Evolutionary conservation across 2,797 vertebrate species (phyloP), one percentile per base, ranked within the genome.

Genomic region (Protosalanx chinensis): DNA sequence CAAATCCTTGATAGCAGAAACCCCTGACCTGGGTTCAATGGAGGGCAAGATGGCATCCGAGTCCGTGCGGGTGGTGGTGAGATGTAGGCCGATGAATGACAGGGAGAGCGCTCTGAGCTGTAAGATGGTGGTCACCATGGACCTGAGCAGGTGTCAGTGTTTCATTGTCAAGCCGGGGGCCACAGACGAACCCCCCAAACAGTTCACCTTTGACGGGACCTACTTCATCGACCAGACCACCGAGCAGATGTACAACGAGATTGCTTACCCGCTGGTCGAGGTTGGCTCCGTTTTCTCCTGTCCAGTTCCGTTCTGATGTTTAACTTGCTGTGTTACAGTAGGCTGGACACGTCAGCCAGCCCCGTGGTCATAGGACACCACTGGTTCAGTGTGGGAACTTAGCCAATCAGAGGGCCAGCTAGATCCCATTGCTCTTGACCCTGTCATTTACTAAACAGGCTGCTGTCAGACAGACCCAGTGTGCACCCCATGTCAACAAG

Each of bases 231-330:
- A 93, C 27, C 95, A 95, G 68, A 88, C 81, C 82, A 96, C 95
- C 0, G 94, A 97, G 83, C 92, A 95, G 89, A 92, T 97, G 90
- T 96, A 97, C 91, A 96, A 94, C 0, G 94, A 97, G 77, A 93
- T 94, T 0, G 91, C 94, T 15, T 95, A 93, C 78, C 92, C 91
- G 0, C 79, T 96, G 16, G 93, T 97, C 57, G 95, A 98, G 94
- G 95, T 97, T 80, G 90, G 85, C 23, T 74, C 7, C 15, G 15
- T 16, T 32, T 13, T 3, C 7, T 46, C 41, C 41, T 8, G 35
- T 10, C 8, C 41, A 46, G 41, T 3, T 13, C 41, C 41, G 41
- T 46, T 8, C 41, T 63, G 32, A 20, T 41, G 62, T 6, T 35
- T 10, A 15, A 35, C 62, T 8, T 16, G 46, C 56, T 70, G 68